Percentiles rank a stretch among this genome's conserved stretches.
Conservation (phyloP, 2,797 vertebrate genomes). For the Picus viridis region DNA sequence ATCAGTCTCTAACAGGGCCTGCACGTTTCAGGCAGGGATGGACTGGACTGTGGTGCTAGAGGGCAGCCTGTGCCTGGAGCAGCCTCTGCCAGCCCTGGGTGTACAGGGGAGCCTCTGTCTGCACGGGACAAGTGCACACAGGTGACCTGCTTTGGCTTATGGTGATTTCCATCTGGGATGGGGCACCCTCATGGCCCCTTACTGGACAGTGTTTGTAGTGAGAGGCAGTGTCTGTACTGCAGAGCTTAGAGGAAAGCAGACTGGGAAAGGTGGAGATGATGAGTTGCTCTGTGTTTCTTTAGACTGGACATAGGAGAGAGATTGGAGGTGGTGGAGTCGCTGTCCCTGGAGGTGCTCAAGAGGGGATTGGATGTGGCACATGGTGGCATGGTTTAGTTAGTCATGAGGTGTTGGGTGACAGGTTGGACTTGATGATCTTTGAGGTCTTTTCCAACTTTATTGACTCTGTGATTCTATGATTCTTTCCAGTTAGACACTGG, state of each 20-base stretch:
- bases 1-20: conserved; percentile 52
- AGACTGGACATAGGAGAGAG: too few species aligned
- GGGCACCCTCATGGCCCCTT: background rate
- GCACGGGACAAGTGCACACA: accelerated
- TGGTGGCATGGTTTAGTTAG: too few species aligned
- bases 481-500: too few species aligned
- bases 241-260: background rate
- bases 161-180: background rate
- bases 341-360: too few species aligned
- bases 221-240: background rate
- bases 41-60: background rate
- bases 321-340: too few species aligned
- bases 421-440: too few species aligned
- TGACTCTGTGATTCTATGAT: too few species aligned
- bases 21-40: conserved; percentile 13
- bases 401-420: too few species aligned
- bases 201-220: accelerated
- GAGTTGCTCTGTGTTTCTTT: background rate
- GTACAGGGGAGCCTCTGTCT: accelerated
- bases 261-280: background rate
- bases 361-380: too few species aligned
- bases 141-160: accelerated
- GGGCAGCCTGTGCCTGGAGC: background rate
- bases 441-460: too few species aligned
- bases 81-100: background rate